Conservation (phyloP, 2,888 invertebrate species). For the Pilophorus perplexus region DNA sequence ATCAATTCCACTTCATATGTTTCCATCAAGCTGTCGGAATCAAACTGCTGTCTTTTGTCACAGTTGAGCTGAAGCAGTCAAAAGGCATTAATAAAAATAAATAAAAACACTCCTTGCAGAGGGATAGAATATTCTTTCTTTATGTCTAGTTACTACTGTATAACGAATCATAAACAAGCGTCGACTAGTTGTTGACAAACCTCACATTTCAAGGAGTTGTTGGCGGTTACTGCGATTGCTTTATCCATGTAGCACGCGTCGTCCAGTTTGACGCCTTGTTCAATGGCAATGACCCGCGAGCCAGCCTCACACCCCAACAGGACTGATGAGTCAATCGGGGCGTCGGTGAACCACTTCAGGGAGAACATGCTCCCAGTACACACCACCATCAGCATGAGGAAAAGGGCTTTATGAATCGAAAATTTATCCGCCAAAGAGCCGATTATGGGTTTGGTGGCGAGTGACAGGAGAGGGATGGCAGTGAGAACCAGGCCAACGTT, state of each 20-base stretch:
- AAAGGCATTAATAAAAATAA: too few species aligned
- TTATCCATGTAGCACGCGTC: neutral
- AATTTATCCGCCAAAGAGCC: slow-evolving; percentile 43
- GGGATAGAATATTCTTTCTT: too few species aligned
- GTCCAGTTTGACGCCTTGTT: neutral
- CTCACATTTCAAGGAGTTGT: too few species aligned
- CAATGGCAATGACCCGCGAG: neutral
- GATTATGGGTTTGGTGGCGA: slow-evolving; percentile 27
- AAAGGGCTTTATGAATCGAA: slow-evolving; percentile 50
- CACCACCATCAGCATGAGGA: neutral
- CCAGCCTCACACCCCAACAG: neutral
- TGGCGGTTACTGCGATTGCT: too few species aligned
- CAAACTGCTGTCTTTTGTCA: too few species aligned
- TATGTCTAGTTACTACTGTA: too few species aligned
- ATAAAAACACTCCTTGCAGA: too few species aligned
- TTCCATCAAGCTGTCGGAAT: too few species aligned
- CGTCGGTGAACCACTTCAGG: slow-evolving; percentile 15
- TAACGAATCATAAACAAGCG: too few species aligned
- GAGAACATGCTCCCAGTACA: neutral
- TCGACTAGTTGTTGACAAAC: too few species aligned
- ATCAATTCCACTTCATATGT: too few species aligned
- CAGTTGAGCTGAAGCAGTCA: too few species aligned
- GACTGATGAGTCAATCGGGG: slow-evolving; percentile 3
- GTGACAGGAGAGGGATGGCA: slow-evolving; percentile 32
- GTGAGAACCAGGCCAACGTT: slow-evolving; percentile 35